Evolutionary conservation across 1,140 invertebrate genomes (phyloP).

Genomic region (Drosophila athabasca): DNA sequence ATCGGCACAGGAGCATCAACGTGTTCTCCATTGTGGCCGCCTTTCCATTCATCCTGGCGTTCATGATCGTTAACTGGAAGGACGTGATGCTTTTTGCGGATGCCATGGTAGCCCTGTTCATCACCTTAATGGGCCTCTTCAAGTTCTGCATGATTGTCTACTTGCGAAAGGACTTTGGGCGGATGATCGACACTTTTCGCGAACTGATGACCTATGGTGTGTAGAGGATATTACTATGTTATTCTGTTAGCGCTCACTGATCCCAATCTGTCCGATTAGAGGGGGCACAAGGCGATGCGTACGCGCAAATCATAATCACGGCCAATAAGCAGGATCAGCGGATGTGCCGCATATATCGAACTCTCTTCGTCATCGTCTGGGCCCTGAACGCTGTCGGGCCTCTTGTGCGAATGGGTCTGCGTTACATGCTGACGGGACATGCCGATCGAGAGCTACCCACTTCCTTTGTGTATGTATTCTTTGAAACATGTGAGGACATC

Average conservation of each 20-base stretch:
- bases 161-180: conserved; percentile 23
- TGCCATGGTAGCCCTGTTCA: conserved; percentile 36
- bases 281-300: not conserved
- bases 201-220: conserved; percentile 29
- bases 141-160: conserved; percentile 54
- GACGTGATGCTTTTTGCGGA: conserved; percentile 40
- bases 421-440: conserved; percentile 27
- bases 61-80: conserved; percentile 29
- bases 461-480: conserved; percentile 44
- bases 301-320: conserved; percentile 23
- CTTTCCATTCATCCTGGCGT: conserved; percentile 44
- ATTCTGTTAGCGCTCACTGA: too few species aligned
- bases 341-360: conserved; percentile 43
- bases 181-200: conserved; percentile 23
- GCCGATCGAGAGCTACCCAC: conserved; percentile 34
- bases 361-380: conserved; percentile 40
- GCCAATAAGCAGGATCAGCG: conserved; percentile 42
- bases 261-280: conserved; percentile 7
- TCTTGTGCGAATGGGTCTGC: conserved; percentile 19
- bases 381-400: conserved; percentile 26
- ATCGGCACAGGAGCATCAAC: conserved; percentile 28
- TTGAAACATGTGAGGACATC: not conserved
- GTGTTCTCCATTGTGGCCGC: conserved; percentile 24
- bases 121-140: conserved; percentile 38
- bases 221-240: not conserved